Base-by-base conservation (phyloP, 2,888 invertebrate species). In the Mayetiola destructor region DNA sequence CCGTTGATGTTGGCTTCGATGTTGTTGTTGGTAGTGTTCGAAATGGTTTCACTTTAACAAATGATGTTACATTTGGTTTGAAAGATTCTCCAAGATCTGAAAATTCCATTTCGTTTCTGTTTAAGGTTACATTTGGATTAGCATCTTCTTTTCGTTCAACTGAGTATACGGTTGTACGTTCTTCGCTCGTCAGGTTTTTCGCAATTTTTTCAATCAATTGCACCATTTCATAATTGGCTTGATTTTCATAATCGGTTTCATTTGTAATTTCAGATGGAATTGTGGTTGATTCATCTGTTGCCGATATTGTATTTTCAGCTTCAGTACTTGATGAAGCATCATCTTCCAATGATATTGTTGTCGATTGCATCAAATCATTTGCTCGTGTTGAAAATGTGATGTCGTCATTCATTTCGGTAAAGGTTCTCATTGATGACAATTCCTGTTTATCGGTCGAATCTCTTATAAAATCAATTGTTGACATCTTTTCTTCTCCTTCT, bases 81-180 rank as follows among this genome's bases (percentile, higher is more conserved):
- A 64, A 70, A 71, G 61, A 75, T 75, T 62, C 62, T 1, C 61
- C 63, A 16, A 62, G 52, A 54, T 60, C 59, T 1, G 60, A 55
- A 55, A 61, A 62, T 52, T 56, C 58, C 9, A 10, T 14, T 14
- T 48, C 35, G 18, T 56, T 39, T 21, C 54, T 12, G 9, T 27
- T 5, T 10, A 27, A n/a, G 4, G 48, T 27, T 20, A 36, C 20
- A 4, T n/a, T 8, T 18, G 14, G 16, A 9, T 53, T 52, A 12
- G 14, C 18, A 23, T 54, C 36, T 58, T 59, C 59, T 42, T 59
- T 57, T 16, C 40, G 36, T 29, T 56, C 39, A 10, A 40, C 21
- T 20, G n/a, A 16, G 16, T 29, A 14, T 12, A 36, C 29, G 2
- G 35, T 54, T 54, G 35, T 6, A 20, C 32, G 29, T 18, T 42